phyloP scores from a whole-genome alignment of 1,140 invertebrate genomes.

The Daktulosphaira vitifoliae region DNA sequence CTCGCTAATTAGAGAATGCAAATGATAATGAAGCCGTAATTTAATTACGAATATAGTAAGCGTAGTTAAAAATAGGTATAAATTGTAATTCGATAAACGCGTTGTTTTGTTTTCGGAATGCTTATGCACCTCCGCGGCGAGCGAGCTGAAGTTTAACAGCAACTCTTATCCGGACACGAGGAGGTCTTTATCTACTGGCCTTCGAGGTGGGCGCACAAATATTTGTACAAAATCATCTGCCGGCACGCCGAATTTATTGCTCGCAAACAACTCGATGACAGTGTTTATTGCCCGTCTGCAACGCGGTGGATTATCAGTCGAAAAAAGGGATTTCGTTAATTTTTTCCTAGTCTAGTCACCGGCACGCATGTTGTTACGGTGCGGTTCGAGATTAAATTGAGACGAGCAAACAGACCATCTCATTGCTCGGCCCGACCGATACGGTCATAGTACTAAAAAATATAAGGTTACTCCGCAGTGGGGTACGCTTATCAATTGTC shows the following conservation, averaged over 20 bases:
- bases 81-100: too few species aligned
- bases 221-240: constrained; percentile 29
- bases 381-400: constrained; percentile 20
- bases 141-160: too few species aligned
- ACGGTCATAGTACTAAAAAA: too few species aligned
- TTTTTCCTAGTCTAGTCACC: not conserved
- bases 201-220: constrained; percentile 26
- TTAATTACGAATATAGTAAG: too few species aligned
- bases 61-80: too few species aligned
- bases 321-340: constrained; percentile 6
- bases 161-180: too few species aligned
- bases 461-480: too few species aligned
- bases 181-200: not conserved
- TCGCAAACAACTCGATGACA: not conserved
- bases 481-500: too few species aligned
- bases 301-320: not conserved
- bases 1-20: too few species aligned
- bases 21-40: too few species aligned
- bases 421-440: not conserved
- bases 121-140: too few species aligned
- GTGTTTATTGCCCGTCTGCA: constrained; percentile 17
- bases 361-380: constrained; percentile 17
- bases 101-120: too few species aligned
- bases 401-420: not conserved
- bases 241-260: constrained; percentile 9